Evolutionary conservation across 2,888 invertebrate genomes (phyloP), one percentile per base, ranked within the genome.

Genomic region (Mantis religiosa): DNA sequence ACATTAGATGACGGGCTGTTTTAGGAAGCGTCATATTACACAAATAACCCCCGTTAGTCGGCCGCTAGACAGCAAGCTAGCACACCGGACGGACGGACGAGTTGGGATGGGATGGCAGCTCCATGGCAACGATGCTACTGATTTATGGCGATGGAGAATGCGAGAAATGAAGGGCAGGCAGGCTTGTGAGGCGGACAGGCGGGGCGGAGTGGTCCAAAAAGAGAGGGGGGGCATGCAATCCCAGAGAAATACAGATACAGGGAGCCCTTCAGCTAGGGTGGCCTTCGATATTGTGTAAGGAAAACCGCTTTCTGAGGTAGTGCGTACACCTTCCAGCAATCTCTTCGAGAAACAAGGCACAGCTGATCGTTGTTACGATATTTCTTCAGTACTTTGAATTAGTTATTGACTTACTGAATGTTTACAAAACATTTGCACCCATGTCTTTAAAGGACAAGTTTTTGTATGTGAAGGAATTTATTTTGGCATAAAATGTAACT

Each of bases 91-190:
- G 54, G 54, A 71, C 54, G 41, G 84, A 30, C n/a, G 28, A 7
- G 54, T 9, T 4, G 27, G 85, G 85, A n/a, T 30, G 86, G 81
- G 86, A 87, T 41, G 87, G 87, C 87, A 87, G 82, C 87, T 87
- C 87, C 87, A 87, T 87, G 82, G 87, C 87, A 87, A 87, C 87
- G 87, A 87, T 34, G 34, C 87, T 87, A 82, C 87, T 87, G 87
- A 87, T 87, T 87, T 87, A 87, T 87, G 87, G 87, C 87, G 87
- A 87, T 87, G 87, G 87, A 87, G 87, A 87, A 87, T 87, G 87
- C 87, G 87, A 87, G 87, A 87, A 87, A 87, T 87, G 87, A 87
- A 87, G 87, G 87, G 87, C 87, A 82, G 87, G 82, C 54, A 20
- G 20, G 54, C 54, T 71, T 71, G 54, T 71, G 54, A 71, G 54